Conservation (phyloP, 2,113 vertebrate species). For the Eretmochelys imbricata region DNA sequence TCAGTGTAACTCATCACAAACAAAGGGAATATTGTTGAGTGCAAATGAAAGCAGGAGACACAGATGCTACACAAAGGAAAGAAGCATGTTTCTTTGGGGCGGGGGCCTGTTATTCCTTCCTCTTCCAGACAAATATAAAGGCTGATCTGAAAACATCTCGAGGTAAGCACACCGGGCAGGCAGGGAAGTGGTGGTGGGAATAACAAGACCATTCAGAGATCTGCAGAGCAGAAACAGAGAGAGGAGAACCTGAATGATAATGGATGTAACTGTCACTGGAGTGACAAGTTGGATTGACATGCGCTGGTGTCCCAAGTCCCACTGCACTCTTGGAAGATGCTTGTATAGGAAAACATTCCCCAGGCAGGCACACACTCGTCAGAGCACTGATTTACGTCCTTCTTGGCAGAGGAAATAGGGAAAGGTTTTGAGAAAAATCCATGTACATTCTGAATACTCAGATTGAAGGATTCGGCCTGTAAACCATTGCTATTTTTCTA, state of each 20-base stretch:
- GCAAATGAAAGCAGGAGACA: not conserved
- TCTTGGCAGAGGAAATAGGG: not conserved
- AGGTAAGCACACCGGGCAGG: not conserved
- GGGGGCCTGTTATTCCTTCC: slow-evolving; percentile 36
- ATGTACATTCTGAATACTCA: not conserved
- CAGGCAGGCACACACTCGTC: not conserved
- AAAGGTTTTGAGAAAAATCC: not conserved
- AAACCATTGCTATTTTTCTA: not conserved
- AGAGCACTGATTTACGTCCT: not conserved
- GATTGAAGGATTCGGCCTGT: not conserved
- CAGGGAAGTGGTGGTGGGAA: not conserved
- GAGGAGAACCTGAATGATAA: not conserved
- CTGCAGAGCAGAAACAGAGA: not conserved
- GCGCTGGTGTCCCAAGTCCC: not conserved
- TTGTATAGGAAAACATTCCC: not conserved
- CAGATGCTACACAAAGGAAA: slow-evolving; percentile 57
- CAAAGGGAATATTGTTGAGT: slow-evolving; percentile 49
- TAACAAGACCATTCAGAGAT: not conserved
- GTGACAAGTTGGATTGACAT: not conserved
- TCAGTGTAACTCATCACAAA: not conserved
- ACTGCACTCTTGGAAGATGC: not conserved
- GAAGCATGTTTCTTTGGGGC: not conserved
- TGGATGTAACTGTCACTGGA: not conserved
- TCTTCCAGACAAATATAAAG: slow-evolving; percentile 37
- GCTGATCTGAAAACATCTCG: not conserved